Conservation (phyloP, 2,797 vertebrate species). For the Anableps anableps region DNA sequence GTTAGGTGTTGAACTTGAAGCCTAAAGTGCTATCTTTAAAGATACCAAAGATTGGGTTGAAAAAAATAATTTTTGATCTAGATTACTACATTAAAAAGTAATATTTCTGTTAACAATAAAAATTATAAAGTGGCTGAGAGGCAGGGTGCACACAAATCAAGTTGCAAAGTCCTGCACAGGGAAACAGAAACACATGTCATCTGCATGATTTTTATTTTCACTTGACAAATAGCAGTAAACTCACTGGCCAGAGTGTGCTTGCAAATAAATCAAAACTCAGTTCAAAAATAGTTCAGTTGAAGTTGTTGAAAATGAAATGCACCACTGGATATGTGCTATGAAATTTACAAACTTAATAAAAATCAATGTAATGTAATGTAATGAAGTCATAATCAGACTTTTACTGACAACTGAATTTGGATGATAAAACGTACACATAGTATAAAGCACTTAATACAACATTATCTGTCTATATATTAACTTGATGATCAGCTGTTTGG, state of each 20-base stretch:
- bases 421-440: too few species aligned
- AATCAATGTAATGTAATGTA: too few species aligned
- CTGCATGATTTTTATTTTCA: not conserved
- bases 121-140: not conserved
- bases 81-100: not conserved
- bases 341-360: too few species aligned
- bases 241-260: not conserved
- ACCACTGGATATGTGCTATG: too few species aligned
- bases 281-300: not conserved
- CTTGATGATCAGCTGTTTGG: too few species aligned
- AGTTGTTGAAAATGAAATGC: too few species aligned
- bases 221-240: not conserved
- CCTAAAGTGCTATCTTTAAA: not conserved
- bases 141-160: not conserved
- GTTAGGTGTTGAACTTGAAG: not conserved
- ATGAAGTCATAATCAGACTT: too few species aligned
- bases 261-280: not conserved
- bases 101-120: not conserved
- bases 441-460: too few species aligned
- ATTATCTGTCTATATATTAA: too few species aligned
- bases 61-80: not conserved
- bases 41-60: not conserved
- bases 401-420: too few species aligned
- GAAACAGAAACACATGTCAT: not conserved
- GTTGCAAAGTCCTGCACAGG: not conserved